Base-by-base conservation (phyloP, 2,797 vertebrate genomes). In the Megaceryle alcyon region DNA sequence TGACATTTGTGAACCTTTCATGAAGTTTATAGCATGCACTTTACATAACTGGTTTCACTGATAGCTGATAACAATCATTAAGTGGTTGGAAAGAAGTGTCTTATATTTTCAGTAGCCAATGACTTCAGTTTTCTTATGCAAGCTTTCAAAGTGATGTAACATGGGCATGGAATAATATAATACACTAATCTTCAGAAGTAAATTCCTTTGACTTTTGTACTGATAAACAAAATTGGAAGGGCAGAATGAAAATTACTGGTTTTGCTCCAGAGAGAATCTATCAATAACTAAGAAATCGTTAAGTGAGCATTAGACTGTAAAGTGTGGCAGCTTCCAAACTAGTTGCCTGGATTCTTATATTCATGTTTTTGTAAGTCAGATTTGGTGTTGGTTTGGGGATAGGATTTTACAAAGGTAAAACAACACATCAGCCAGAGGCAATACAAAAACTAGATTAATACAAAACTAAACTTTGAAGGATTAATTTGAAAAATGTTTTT, bases 361-460 rank as follows among this genome's bases (percentile, higher is more conserved):
- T 65, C 19, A n/a, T 64, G 61, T 19, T 82, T 16, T 79, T 29
- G 2, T 29, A 70, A 37, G 23, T 66, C 65, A 82, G 22, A 49
- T 60, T 35, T 56, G n/a, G 7, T 46, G 22, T 3, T 11, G 7
- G 14, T 86, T 78, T 29, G 12, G 14, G 26, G 35, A 39, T 2
- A 53, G 39, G 51, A 43, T 92, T 88, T 70, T 43, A 80, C 23
- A 65, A 59, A 73, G 6, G 16, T 59, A 33, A 80, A 73, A 26
- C 0, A n/a, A 37, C 0, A 0, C 13, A 31, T 69, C 49, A 90
- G 8, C 19, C 46, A 53, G 17, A 20, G 25, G 12, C 25, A 61
- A 35, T 53, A 15, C 12, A 41, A 82, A 87, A 89, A 1, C 2
- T 3, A 75, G 31, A 29, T 6, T 1, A 60, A 37, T 6, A 26